Conservation (phyloP, 2,113 vertebrate genomes). For the Philantomba maxwellii region DNA sequence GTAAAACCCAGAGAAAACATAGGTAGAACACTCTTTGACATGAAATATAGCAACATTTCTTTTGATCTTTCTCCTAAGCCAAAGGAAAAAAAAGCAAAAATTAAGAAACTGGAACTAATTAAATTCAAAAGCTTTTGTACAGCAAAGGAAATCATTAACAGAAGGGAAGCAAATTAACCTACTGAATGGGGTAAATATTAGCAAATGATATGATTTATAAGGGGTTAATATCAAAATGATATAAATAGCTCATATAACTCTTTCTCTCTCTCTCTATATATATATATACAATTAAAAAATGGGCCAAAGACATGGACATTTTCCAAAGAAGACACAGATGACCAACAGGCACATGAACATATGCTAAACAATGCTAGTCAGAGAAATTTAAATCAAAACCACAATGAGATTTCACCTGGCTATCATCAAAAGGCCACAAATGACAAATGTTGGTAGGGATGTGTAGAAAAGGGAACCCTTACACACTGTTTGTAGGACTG, state of each 20-base stretch:
- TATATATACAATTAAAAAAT: neutral
- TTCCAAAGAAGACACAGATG: neutral
- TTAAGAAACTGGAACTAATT: neutral
- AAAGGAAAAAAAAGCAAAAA: neutral
- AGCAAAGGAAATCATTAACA: neutral
- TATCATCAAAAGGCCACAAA: neutral
- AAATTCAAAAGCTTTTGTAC: neutral
- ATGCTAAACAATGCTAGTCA: neutral
- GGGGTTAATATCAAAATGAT: neutral
- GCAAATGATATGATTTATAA: neutral
- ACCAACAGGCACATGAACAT: neutral
- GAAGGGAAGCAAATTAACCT: neutral
- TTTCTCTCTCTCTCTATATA: neutral
- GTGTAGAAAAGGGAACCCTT: neutral
- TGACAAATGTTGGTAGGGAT: neutral
- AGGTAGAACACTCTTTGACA: neutral
- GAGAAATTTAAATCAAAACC: neutral
- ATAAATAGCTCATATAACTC: neutral
- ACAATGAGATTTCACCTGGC: neutral
- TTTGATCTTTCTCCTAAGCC: neutral
- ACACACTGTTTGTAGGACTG: neutral
- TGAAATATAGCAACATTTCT: neutral
- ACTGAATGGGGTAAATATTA: neutral
- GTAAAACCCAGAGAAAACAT: neutral
- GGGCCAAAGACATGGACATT: neutral